A percentile compares a stretch with the other conserved stretches of the same genome.
phyloP scores from a whole-genome alignment of 2,797 vertebrate genomes.

The Okamejei kenojei region DNA sequence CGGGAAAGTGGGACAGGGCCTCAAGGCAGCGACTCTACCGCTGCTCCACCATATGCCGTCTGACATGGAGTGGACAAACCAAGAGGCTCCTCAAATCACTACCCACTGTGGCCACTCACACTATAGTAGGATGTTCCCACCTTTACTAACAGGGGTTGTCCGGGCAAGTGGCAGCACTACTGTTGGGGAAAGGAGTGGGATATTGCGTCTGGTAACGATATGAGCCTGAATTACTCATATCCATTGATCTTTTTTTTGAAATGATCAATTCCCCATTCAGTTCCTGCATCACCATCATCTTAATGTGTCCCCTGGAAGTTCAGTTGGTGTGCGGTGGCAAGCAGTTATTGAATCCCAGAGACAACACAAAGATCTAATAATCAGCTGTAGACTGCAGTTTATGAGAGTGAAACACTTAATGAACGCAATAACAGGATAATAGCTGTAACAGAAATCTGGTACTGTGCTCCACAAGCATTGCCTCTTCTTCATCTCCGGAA shows the following conservation, averaged over 20 bases:
- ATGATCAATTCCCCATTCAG: neutral
- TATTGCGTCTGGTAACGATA: neutral
- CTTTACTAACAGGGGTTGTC: neutral
- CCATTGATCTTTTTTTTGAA: neutral
- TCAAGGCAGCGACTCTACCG: too few relatives aligned
- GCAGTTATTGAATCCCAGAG: neutral
- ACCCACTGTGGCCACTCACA: neutral
- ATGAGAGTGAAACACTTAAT: conserved; percentile 6
- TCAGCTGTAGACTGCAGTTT: neutral
- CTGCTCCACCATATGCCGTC: too few relatives aligned
- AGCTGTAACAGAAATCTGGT: neutral
- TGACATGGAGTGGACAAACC: too few relatives aligned
- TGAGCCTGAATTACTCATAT: neutral
- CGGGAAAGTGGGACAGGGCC: too few relatives aligned
- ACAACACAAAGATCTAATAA: neutral
- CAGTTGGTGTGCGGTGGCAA: neutral
- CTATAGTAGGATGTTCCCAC: neutral
- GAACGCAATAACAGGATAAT: neutral
- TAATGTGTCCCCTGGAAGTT: conserved; percentile 3
- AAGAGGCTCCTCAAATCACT: neutral
- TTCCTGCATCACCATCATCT: neutral
- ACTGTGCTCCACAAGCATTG: neutral
- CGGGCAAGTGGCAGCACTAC: neutral
- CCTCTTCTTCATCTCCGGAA: neutral
- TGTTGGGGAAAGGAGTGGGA: neutral